Conservation (phyloP, 2,888 invertebrate genomes). For the Perizoma affinitatum region DNA sequence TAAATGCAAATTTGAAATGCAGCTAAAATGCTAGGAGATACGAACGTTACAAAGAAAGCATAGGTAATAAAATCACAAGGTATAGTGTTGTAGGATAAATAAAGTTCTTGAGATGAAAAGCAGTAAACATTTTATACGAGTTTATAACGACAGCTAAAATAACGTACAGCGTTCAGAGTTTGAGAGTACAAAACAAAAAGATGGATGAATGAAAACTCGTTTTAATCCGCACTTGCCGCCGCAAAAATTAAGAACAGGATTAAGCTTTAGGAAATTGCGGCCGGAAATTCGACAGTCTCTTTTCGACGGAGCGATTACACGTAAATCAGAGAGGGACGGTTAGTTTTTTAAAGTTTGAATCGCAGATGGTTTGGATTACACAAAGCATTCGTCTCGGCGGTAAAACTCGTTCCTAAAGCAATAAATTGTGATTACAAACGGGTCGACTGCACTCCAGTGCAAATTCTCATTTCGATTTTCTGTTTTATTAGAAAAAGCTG, state of each 20-base stretch:
- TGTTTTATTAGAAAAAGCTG: slow-evolving; percentile 43
- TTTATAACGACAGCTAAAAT: slow-evolving; percentile 4
- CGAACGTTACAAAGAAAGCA: slow-evolving; percentile 18
- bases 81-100: slow-evolving; percentile 4
- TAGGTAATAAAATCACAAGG: slow-evolving; percentile 14
- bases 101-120: slow-evolving; percentile 14
- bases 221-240: slow-evolving; percentile 10
- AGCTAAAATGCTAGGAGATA: slow-evolving; percentile 15
- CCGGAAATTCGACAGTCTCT: background rate
- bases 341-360: slow-evolving; percentile 24
- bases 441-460: slow-evolving; percentile 57
- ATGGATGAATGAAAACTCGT: slow-evolving; percentile 5
- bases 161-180: no score
- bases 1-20: slow-evolving; percentile 28
- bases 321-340: slow-evolving; percentile 14
- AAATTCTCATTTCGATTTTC: slow-evolving; percentile 59
- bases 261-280: slow-evolving; percentile 11
- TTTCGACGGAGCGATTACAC: background rate
- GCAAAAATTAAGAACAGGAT: slow-evolving; percentile 19
- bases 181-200: slow-evolving; percentile 8
- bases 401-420: slow-evolving; percentile 55
- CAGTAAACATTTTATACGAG: slow-evolving; percentile 14
- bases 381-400: slow-evolving; percentile 54
- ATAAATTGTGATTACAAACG: slow-evolving; percentile 64
- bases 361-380: slow-evolving; percentile 41